phyloP scores from a whole-genome alignment of 2,113 vertebrate genomes.

The Tinamus guttatus region DNA sequence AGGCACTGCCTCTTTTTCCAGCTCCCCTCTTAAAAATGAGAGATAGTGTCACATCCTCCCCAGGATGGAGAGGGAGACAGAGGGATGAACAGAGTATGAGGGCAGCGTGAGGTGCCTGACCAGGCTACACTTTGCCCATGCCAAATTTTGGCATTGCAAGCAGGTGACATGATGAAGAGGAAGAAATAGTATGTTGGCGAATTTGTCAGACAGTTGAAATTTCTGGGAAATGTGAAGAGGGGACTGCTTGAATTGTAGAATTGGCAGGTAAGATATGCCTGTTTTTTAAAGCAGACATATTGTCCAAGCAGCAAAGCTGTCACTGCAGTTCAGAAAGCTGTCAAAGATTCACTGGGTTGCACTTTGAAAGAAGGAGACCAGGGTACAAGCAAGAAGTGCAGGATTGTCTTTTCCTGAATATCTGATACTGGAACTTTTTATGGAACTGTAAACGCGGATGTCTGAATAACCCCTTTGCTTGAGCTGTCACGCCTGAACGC shows the following conservation, averaged over 20 bases:
- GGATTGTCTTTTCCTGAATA: background rate
- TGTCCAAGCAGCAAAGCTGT: background rate
- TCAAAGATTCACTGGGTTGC: background rate
- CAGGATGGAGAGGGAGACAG: background rate
- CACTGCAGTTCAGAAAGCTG: background rate
- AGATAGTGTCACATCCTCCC: background rate
- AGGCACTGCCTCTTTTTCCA: background rate
- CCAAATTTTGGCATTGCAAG: background rate
- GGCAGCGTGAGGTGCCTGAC: background rate
- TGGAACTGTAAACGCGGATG: background rate
- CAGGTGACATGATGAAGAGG: background rate
- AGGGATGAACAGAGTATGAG: rapidly evolving
- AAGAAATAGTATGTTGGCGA: rapidly evolving
- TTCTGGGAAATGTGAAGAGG: background rate
- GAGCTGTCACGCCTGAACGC: background rate
- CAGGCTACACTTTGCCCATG: background rate
- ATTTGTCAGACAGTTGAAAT: background rate
- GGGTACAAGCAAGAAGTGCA: background rate
- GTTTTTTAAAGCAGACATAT: background rate
- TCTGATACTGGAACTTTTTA: background rate
- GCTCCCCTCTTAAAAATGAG: background rate
- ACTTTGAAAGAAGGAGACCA: background rate
- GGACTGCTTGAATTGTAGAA: background rate
- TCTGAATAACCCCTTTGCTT: background rate
- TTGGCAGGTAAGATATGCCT: background rate